Base-by-base conservation (phyloP, 2,888 invertebrate genomes). In the Augochlorella aurata region DNA sequence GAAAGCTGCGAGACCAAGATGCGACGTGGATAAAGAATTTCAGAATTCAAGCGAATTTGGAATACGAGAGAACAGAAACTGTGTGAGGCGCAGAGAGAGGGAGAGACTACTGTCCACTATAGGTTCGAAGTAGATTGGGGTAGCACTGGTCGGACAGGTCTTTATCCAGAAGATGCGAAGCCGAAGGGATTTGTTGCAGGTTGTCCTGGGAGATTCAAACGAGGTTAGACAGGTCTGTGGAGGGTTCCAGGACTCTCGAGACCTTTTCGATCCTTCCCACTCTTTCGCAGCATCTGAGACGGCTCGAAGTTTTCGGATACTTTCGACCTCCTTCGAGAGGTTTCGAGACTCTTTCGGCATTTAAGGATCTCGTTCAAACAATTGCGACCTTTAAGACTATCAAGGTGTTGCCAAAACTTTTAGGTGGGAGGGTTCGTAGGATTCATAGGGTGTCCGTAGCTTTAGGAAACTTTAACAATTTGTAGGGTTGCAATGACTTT, bases 1-100 rank as follows among this genome's bases (percentile, higher is more conserved):
- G 74, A 80, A 74, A 81, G 81, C 68, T 68, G 38, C 29, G 29
- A 70, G n/a, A 38, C 16, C 10, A 54, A 63, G 24, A 49, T 61
- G 38, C 38, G 16, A 38, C 29, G 38, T 38, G 18, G 63, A 63
- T 63, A 63, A 38, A 38, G 63, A 63, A 63, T 38, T 18, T 63
- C 16, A 9, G 18, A 63, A 63, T 38, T 63, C 63, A 16, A 0
- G 10, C 63, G 3, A 18, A 16, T 63, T 63, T 38, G 4, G 63
- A 21, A n/a, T n/a, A 44, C 18, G 16, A n/a, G 44, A 18, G 12
- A 18, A 52, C 3, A 2, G n/a, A n/a, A 18, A 16, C 7, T 18
- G 52, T 5, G 18, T n/a, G n/a, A 52, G 4, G n/a, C 5, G 2
- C 10, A 49, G n/a, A 52, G 52, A 7, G n/a, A n/a, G 52, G 5